Evolutionary conservation across 2,888 invertebrate genomes (phyloP).

Genomic region (Temnothorax ravouxi): DNA sequence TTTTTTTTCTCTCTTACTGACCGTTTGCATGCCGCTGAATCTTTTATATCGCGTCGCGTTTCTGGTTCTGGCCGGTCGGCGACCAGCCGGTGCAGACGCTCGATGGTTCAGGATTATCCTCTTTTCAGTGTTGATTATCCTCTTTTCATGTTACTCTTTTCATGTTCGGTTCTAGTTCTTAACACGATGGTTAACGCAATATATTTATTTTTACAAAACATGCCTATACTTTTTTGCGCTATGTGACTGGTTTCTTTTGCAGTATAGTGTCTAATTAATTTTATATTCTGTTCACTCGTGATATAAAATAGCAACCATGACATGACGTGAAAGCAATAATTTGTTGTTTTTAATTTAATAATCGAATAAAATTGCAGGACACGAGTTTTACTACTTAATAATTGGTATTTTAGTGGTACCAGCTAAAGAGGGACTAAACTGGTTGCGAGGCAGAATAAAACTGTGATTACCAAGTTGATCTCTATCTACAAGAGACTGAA

Average conservation of each 20-base stretch:
- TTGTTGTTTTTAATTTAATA: background rate
- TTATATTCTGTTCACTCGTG: background rate
- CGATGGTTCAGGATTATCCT: background rate
- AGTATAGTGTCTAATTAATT: background rate
- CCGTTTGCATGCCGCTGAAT: background rate
- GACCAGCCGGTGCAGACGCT: background rate
- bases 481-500: background rate
- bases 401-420: background rate
- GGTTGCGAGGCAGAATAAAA: constrained; percentile 1
- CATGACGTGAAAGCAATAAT: background rate
- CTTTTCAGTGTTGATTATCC: background rate
- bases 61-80: constrained; percentile 19
- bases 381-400: background rate
- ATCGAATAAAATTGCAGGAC: background rate
- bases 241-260: background rate
- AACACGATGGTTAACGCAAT: too few relatives aligned
- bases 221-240: background rate
- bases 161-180: background rate
- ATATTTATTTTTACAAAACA: background rate
- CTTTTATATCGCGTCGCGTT: constrained; percentile 1
- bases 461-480: background rate
- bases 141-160: background rate
- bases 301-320: background rate
- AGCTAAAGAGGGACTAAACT: background rate
- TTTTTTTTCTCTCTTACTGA: background rate